These are phyloP conservation scores for Leucoraja ocellata DNA, from an alignment of 2,797 vertebrate species.

Conservation along the genomic window DNA sequence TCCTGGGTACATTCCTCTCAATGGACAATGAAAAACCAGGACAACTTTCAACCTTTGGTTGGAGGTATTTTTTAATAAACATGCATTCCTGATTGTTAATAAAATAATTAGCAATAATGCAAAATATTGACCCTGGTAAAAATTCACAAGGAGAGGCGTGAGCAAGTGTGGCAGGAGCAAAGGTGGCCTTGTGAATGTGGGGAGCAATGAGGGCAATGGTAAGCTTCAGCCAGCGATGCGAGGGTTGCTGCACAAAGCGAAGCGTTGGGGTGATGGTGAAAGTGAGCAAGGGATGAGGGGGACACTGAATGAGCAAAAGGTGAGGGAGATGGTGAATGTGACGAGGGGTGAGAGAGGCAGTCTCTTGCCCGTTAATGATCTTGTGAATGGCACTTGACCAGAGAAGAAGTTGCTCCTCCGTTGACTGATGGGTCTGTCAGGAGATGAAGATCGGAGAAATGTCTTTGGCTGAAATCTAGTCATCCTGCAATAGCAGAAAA, in stretches of 20 bases:
- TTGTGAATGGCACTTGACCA: background rate
- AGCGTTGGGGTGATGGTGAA: no score
- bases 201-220: background rate
- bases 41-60: background rate
- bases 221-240: background rate
- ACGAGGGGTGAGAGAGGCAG: background rate
- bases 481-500: slow-evolving; percentile 24
- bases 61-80: slow-evolving; percentile 21
- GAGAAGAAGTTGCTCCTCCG: background rate
- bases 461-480: slow-evolving; percentile 15
- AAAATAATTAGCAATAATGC: background rate
- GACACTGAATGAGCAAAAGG: background rate
- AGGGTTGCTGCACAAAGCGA: no score
- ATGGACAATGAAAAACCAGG: background rate
- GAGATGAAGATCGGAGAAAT: background rate
- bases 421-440: background rate
- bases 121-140: background rate
- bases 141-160: background rate
- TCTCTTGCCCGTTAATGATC: background rate
- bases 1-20: background rate
- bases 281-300: background rate
- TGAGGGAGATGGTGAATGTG: background rate
- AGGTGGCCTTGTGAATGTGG: background rate
- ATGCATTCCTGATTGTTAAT: background rate
- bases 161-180: background rate